Base-by-base conservation (phyloP, 2,113 vertebrate species). In the Cyanoliseus patagonus region DNA sequence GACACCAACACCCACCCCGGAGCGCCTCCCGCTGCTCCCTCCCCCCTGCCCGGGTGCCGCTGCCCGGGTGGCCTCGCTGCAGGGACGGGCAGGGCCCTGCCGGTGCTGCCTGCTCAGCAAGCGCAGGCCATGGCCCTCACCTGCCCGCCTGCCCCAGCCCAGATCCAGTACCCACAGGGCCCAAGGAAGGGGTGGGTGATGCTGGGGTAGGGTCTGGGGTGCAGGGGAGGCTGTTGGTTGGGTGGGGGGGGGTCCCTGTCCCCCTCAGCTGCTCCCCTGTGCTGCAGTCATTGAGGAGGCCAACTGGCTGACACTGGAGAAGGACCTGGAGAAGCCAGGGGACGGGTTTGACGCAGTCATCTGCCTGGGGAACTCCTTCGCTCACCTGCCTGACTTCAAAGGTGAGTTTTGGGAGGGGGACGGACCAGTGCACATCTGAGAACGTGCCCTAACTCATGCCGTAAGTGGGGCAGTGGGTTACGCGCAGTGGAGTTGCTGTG, bases 301-400 rank as follows among this genome's bases (percentile, higher is more conserved):
- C 93, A 99, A 99, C 98, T 99, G 99, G 99, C 98, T 99, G 83
- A 98, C 99, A 0, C 96, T 99, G 83, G 25, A 98, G 39, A 98
- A 98, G 30, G 99, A 99, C 75, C 83, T 99, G 83, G 97, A 98
- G 78, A 99, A 98, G 96, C 98, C 99, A 9, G 99, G 97, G 8
- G 90, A 96, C 0, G 99, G 99, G 28, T 99, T 99, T 62, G 99
- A 99, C 27, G 99, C 99, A 0, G 99, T 99, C 67, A 99, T 99
- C 95, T 99, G 99, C 97, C 98, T 99, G 6, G 99, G 99, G 42
- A 99, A 99, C 97, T 99, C 99, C 11, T 99, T 99, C 12, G 99
- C 99, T 0, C 99, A 99, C 91, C 97, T 99, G 93, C 99, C 99
- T n/a, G 99, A 99, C 83, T 98, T 99, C 96, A 99, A 99, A 99